Base-by-base conservation (phyloP, 2,797 vertebrate species). In the Atherinosoma microstoma region DNA sequence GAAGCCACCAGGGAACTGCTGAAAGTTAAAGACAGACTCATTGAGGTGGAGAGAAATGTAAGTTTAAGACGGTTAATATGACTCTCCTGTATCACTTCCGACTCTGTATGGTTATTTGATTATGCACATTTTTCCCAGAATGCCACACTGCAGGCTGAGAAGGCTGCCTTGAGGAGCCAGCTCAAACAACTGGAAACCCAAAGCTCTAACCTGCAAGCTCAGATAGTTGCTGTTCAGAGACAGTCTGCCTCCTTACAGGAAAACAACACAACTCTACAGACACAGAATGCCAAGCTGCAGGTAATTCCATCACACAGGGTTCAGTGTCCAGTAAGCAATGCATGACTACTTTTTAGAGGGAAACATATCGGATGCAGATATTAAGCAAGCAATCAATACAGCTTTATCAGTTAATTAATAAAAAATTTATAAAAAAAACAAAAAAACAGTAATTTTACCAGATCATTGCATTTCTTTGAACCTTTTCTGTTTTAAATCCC, bases 1-100 rank as follows among this genome's bases (percentile, higher is more conserved):
- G 98, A 99, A 90, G 95, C 97, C 3, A 99, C 97, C 18, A 94
- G 97, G 84, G 98, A 99, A 68, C 93, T 99, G 59, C 70, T 99
- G 68, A 99, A 97, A 93, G 95, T 99, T 85, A 99, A 99, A 94
- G 98, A 99, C 84, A 91, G 98, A 71, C 94, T 99, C 84, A 99
- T 99, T 18, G 98, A 99, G 93, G 96, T 99, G 78, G 98, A 99
- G 85, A 96, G 98, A 84, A 99, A 99, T 81, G 98, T 99, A 92
- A 96, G 97, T 90, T 24, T 8, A 20, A 5, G 20, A 5, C 34
- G 3, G 12, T 11, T 58, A 3, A 6, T 29, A 20, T 56, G 35
- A 58, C 4, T 40, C 45, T 40, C 8, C 3, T 7, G 3, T 3
- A 3, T 58, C 4, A 42, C 36, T 38, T 40, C 3, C 54, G n/a